phyloP scores from a whole-genome alignment of 1,140 invertebrate species.

The Drosophila funebris region DNA sequence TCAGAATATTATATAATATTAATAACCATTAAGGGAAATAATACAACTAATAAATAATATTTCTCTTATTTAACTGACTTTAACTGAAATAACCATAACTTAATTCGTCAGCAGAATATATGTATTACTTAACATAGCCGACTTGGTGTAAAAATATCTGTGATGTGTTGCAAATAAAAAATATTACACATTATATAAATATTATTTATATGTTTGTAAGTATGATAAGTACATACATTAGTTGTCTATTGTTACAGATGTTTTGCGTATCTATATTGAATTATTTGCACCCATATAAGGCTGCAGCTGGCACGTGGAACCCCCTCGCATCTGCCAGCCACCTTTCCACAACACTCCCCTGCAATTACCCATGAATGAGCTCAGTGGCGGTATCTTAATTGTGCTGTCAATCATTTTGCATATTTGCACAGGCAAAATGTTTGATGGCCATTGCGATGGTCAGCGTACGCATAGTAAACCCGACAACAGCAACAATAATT shows the following conservation, averaged over 20 bases:
- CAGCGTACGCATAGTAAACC: constrained; percentile 26
- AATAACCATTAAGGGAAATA: too few species aligned
- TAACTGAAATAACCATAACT: too few species aligned
- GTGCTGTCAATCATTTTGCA: constrained; percentile 81
- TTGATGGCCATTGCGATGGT: constrained; percentile 41
- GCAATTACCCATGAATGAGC: constrained; percentile 19
- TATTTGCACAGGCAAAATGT: constrained; percentile 64
- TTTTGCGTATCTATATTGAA: constrained; percentile 7
- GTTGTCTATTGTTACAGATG: constrained; percentile 47
- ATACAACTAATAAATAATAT: too few species aligned
- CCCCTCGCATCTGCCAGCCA: neutral
- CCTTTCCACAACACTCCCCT: neutral
- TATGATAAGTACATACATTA: neutral
- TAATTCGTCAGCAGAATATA: too few species aligned
- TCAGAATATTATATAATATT: too few species aligned
- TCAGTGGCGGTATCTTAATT: constrained; percentile 60
- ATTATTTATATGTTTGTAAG: neutral
- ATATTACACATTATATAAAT: neutral
- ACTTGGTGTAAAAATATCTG: too few species aligned
- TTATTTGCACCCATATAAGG: constrained; percentile 54
- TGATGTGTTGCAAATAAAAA: too few species aligned
- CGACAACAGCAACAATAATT: constrained; percentile 24
- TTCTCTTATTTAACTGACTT: too few species aligned
- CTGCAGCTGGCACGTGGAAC: constrained; percentile 36
- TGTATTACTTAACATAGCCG: too few species aligned